Evolutionary conservation across 2,113 vertebrate species (phyloP), one percentile per base, ranked within the genome.

Genomic region (Oncorhynchus nerka): DNA sequence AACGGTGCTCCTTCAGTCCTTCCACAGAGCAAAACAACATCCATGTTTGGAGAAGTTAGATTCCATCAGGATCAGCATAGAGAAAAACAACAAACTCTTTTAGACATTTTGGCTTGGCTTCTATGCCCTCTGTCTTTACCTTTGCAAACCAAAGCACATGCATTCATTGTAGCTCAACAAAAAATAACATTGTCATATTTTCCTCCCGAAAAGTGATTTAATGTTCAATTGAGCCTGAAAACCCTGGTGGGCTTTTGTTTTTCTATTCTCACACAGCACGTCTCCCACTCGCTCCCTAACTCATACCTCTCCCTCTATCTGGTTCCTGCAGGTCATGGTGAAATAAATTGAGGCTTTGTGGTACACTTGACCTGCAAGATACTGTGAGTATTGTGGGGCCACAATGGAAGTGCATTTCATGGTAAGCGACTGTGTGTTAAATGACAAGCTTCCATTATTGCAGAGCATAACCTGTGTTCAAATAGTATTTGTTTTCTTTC

Each of bases 141-240:
- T 55, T 15, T 55, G 13, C 16, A 15, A 55, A 55, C 51, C 51
- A 7, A 62, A 62, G 59, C n/a, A 22, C n/a, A 62, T 11, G n/a
- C 59, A 62, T 6, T 62, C n/a, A 62, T 24, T 62, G 59, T 62
- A 62, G 59, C 59, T 24, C 13, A 62, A 8, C 13, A 62, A 12
- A 45, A 62, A 62, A 62, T 62, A 62, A 62, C 59, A 62, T 62
- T 22, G 59, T 62, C 59, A 62, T 62, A 16, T 62, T 62, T 16
- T 16, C 16, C 59, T 15, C 59, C 59, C 2, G 20, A 61, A 62
- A 62, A 62, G 59, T 62, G 59, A 62, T 62, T 62, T 62, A 84
- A 81, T 79, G 77, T 81, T 89, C 69, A 83, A 75, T 74, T 84
- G 79, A 76, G 77, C 84, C 71, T 75, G 72, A 78, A 85, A 80